phyloP scores from a whole-genome alignment of 2,113 vertebrate species.

The Leiothrix lutea region DNA sequence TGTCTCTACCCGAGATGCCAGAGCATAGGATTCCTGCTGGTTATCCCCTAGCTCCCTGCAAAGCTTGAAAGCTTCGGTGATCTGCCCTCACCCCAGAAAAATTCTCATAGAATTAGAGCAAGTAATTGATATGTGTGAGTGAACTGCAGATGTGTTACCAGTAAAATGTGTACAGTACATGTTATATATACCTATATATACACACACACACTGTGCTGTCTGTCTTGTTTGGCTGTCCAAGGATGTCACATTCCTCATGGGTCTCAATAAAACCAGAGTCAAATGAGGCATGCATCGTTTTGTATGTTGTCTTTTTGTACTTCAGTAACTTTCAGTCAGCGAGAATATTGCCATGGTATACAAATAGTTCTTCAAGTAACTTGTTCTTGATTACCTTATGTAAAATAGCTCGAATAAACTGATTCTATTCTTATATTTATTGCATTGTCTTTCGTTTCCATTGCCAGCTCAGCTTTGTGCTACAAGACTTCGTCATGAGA shows the following conservation, averaged over 20 bases:
- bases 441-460: slow-evolving; percentile 14
- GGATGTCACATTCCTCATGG: slow-evolving; percentile 3
- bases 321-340: slow-evolving; percentile 2
- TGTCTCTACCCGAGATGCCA: rapidly evolving
- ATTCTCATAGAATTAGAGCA: slow-evolving; percentile 53
- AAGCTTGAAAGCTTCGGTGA: slow-evolving; percentile 28
- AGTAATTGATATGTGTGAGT: slow-evolving; percentile 46
- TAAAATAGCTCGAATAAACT: slow-evolving; percentile 73
- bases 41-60: slow-evolving; percentile 18
- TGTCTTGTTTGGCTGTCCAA: slow-evolving; percentile 39
- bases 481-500: background rate
- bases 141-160: slow-evolving; percentile 42
- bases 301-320: slow-evolving; percentile 64
- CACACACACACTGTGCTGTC: background rate
- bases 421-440: slow-evolving; percentile 70
- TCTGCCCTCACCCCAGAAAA: slow-evolving; percentile 12
- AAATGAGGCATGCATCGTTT: slow-evolving; percentile 48
- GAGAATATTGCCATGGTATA: background rate
- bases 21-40: background rate
- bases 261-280: slow-evolving; percentile 36
- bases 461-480: background rate
- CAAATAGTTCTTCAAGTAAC: slow-evolving; percentile 35
- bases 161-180: slow-evolving; percentile 36
- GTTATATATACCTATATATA: slow-evolving; percentile 19
- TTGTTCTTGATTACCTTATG: slow-evolving; percentile 30